Evolutionary conservation across 2,113 vertebrate genomes (phyloP).

Genomic region (Ammodytes dubius): DNA sequence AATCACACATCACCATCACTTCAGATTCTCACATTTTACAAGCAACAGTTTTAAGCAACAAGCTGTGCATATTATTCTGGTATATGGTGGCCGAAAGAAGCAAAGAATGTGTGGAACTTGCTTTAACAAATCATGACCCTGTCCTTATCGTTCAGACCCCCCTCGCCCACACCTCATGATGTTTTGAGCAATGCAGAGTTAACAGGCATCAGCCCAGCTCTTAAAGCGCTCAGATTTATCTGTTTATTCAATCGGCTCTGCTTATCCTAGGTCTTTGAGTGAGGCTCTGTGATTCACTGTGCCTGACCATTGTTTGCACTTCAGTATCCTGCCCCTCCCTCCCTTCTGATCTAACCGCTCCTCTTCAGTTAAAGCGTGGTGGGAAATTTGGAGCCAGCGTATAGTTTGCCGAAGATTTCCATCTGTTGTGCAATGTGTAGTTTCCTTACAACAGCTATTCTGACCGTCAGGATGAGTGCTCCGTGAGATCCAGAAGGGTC

Average conservation of each 20-base stretch:
- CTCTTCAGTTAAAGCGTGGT: slow-evolving; percentile 58
- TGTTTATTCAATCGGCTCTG: slow-evolving; percentile 75
- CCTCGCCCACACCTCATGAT: slow-evolving; percentile 17
- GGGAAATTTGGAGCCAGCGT: slow-evolving; percentile 55
- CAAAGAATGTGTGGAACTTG: slow-evolving; percentile 10
- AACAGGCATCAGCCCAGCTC: slow-evolving; percentile 56
- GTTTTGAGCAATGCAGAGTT: slow-evolving; percentile 57
- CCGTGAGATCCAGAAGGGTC: slow-evolving; percentile 1
- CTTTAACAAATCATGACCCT: neutral
- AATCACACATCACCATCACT: slow-evolving; percentile 37
- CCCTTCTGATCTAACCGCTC: slow-evolving; percentile 61
- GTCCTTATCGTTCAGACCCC: neutral
- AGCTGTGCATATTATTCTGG: neutral
- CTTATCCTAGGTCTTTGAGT: slow-evolving; percentile 72
- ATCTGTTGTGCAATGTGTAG: slow-evolving; percentile 48
- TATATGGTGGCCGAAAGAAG: neutral
- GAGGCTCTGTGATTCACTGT: slow-evolving; percentile 74
- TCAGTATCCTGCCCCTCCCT: slow-evolving; percentile 71
- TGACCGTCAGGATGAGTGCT: slow-evolving; percentile 28
- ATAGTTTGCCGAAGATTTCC: slow-evolving; percentile 57
- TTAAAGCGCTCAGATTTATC: slow-evolving; percentile 68
- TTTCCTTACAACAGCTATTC: slow-evolving; percentile 40
- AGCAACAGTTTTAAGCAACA: neutral
- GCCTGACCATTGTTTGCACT: slow-evolving; percentile 74
- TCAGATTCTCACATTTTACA: neutral